Base-by-base conservation (phyloP, 2,888 invertebrate genomes). In the Zygothrica quintamaculata region DNA sequence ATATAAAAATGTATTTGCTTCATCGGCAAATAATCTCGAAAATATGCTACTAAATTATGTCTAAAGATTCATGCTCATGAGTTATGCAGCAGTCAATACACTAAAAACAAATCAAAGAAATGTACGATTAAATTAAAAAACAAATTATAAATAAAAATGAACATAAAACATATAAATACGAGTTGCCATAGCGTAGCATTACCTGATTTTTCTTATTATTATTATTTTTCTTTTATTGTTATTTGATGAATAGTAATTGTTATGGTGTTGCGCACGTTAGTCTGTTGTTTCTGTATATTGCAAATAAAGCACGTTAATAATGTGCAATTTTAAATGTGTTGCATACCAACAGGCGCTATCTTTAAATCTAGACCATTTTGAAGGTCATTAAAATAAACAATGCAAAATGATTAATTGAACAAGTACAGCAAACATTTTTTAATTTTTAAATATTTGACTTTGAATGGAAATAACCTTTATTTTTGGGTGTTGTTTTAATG, bases 21-120 rank as follows among this genome's bases (percentile, higher is more conserved):
- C 60, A 60, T 71, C 60, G 65, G 72, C 36, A 65, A 60, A 65
- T 59, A 65, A 65, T 59, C 58, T 55, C 16, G 50, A 53, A 65
- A 65, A 51, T 34, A 47, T 36, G 53, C 55, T 53, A 53, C 57
- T 53, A 55, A 5, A 3, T 22, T 22, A 65, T 51, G n/a, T 59
- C 59, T 34, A 46, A 39, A 50, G 61, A 33, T 33, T 3, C 33
- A 70, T 65, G 59, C 70, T 56, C 36, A 22, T 29, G 44, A 58
- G 11, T 64, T 43, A 65, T 65, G 70, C 70, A 65, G 58, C 47
- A 59, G 60, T 39, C 31, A 59, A 31, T 51, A 69, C 39, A 3
- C 5, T 22, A 22, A n/a, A 22, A 69, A 70, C 18, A 46, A 70
- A 71, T 65, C 56, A 31, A 70, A 69, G 33, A 44, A 60, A 52